These are phyloP conservation scores for Selene dorsalis DNA, from an alignment of 2,797 vertebrate species.

Conservation along the genomic window DNA sequence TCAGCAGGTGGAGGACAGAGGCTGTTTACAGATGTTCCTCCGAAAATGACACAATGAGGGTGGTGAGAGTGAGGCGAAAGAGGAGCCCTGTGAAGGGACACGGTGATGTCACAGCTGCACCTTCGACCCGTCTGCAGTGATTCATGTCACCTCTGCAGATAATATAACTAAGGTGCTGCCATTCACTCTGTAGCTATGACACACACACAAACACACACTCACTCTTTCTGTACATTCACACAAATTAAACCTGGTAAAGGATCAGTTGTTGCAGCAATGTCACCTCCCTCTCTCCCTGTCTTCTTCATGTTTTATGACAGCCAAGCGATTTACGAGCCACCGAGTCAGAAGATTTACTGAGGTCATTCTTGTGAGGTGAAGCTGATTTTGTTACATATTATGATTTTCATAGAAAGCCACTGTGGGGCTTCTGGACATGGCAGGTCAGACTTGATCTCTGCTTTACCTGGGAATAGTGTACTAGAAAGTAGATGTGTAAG, in stretches of 20 bases:
- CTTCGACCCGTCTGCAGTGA: not conserved
- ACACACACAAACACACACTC: not conserved
- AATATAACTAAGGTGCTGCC: not conserved
- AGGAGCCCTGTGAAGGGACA: not conserved
- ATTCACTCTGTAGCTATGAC: not conserved
- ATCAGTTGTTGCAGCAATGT: constrained; percentile 29
- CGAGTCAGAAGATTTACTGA: too few species aligned
- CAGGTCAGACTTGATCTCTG: not conserved
- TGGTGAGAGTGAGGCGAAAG: too few species aligned
- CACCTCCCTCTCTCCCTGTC: constrained; percentile 21
- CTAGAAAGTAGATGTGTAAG: too few species aligned
- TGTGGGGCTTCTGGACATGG: too few species aligned
- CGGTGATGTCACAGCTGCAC: not conserved
- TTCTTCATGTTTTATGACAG: constrained; percentile 21
- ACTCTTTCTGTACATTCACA: constrained; percentile 15
- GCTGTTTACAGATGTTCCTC: too few species aligned
- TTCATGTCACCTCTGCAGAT: not conserved
- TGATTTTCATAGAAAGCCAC: not conserved
- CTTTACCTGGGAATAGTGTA: not conserved
- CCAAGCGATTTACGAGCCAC: not conserved
- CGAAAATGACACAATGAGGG: too few species aligned
- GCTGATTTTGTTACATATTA: too few species aligned
- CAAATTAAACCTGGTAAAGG: constrained; percentile 40
- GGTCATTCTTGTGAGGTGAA: constrained; percentile 1
- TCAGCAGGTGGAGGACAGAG: too few species aligned